Percentiles rank a stretch among this genome's conserved stretches.
Conservation (phyloP, 1,140 invertebrate species). For the Drosophila triauraria region DNA sequence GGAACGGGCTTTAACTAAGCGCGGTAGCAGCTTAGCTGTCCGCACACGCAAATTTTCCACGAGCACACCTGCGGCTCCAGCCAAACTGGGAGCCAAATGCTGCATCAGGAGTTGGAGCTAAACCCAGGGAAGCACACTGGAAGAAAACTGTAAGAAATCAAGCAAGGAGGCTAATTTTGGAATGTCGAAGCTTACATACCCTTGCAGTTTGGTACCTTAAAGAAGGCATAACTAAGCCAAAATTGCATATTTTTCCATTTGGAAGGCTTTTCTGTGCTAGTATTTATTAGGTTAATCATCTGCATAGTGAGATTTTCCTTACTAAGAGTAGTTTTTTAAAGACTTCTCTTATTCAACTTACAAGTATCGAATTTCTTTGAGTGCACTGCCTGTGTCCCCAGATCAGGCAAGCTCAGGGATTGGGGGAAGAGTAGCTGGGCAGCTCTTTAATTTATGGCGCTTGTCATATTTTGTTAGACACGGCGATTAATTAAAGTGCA, state of each 20-base stretch:
- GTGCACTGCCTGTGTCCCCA: constrained; percentile 6
- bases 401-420: background rate
- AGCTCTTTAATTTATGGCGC: constrained; percentile 77
- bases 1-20: constrained; percentile 39
- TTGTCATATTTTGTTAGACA: constrained; percentile 84
- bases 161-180: too few relatives aligned
- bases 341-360: too few relatives aligned
- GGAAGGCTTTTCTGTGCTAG: too few relatives aligned
- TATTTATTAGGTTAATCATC: too few relatives aligned
- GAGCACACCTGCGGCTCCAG: constrained; percentile 57
- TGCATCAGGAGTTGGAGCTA: constrained; percentile 8
- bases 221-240: too few relatives aligned
- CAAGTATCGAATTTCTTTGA: background rate
- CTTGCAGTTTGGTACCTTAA: too few relatives aligned
- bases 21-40: constrained; percentile 79
- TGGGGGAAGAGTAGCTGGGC: constrained; percentile 4
- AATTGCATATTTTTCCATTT: too few relatives aligned
- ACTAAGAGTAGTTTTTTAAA: too few relatives aligned
- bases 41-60: constrained; percentile 79
- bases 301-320: too few relatives aligned
- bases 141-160: background rate
- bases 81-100: constrained; percentile 28
- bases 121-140: background rate
- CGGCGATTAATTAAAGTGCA: constrained; percentile 82
- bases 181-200: too few relatives aligned